Conservation (phyloP, 2,888 invertebrate species). For the Nysson spinosus region DNA sequence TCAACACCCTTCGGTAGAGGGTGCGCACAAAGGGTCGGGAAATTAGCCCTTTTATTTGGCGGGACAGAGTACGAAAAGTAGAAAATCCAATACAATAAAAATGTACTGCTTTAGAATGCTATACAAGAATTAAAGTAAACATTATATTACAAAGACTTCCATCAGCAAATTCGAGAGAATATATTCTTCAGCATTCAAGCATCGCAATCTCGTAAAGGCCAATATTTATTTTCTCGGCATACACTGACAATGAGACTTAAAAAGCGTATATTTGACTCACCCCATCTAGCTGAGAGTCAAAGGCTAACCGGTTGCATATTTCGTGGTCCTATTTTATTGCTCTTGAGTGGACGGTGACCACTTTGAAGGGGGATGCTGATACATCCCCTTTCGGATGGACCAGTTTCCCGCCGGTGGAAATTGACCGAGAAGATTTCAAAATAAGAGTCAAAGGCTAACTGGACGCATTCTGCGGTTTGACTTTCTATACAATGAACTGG, state of each 20-base stretch:
- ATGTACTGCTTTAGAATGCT: too few species aligned
- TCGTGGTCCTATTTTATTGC: constrained; percentile 54
- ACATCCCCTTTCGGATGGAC: constrained; percentile 48
- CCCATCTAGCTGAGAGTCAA: constrained; percentile 52
- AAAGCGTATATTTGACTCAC: constrained; percentile 7
- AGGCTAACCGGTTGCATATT: constrained; percentile 63
- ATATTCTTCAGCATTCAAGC: background rate
- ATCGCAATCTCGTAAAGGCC: constrained; percentile 6
- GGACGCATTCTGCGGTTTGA: constrained; percentile 68
- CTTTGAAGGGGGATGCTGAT: constrained; percentile 33
- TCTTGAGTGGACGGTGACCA: constrained; percentile 60
- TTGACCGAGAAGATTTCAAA: constrained; percentile 37
- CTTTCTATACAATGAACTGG: constrained; percentile 65
- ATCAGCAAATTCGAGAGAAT: too few species aligned
- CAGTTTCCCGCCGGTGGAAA: constrained; percentile 50
- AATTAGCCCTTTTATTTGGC: too few species aligned
- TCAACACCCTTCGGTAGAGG: too few species aligned
- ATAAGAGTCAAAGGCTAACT: constrained; percentile 66
- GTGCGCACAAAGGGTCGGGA: too few species aligned
- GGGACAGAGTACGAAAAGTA: too few species aligned
- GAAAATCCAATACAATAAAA: too few species aligned
- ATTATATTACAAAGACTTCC: too few species aligned
- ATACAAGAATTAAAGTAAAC: too few species aligned
- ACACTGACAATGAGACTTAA: background rate
- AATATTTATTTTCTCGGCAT: background rate